Evolutionary conservation across 2,888 invertebrate species (phyloP), one percentile per base, ranked within the genome.

Genomic region (Dynastes grantii): DNA sequence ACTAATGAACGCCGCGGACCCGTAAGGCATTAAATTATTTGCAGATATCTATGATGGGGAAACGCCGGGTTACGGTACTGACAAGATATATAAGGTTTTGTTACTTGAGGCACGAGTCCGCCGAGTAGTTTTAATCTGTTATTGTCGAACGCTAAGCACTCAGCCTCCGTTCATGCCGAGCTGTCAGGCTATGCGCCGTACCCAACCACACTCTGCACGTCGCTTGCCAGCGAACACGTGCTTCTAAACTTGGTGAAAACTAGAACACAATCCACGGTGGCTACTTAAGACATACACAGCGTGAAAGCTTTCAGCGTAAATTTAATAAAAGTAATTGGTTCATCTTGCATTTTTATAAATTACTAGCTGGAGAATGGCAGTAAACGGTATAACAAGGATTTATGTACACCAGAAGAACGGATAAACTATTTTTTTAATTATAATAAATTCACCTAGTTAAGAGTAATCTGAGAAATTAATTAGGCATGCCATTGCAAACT

Each of bases 161-260:
- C 61, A 61, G 73, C 73, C 73, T 45, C 73, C 22, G 61, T 75
- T 75, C 63, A 61, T 75, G 45, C 45, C 58, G 22, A 45, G 61
- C 73, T 13, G 73, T 45, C 73, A 61, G 40, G 49, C 63, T 9
- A 16, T 58, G 61, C 49, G 29, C 73, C 73, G 73, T 61, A 75
- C 45, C 73, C 61, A 75, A 61, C 40, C 45, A 22, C 58, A 63
- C 40, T 75, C 61, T 64, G 51, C 22, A 63, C 51, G 53, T 61
- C 73, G 63, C 76, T 61, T 73, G 63, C 76, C 80, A 76, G 79
- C 77, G 58, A 37, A 51, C 75, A 82, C 82, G 82, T 82, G 81
- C 81, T 80, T 78, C 78, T 81, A 82, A 82, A 81, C 77, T 77
- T 76, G 67, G 78, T 68, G 78, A 81, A 80, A 82, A 81, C 81